Evolutionary conservation across 2,888 invertebrate genomes (phyloP), one percentile per base, ranked within the genome.

Genomic region (Drosophila nigricruria): DNA sequence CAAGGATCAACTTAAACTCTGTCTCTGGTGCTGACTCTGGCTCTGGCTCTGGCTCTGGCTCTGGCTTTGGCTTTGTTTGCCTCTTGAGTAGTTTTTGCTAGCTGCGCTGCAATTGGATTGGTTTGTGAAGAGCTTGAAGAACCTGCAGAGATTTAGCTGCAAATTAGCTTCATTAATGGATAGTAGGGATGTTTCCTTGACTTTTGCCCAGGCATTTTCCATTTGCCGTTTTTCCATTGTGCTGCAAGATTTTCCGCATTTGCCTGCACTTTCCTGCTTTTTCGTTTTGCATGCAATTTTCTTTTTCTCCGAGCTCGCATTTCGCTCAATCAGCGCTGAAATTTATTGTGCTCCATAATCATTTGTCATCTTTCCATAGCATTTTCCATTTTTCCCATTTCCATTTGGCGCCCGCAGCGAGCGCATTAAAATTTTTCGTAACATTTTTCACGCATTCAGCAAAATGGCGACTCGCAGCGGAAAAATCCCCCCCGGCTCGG

Each of bases 371-470:
- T 88, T 82, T 69, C 65, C 72, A 61, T 72, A 57, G 23, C 82
- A 81, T 73, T 71, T 70, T 62, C 53, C 69, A 54, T 69, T 69
- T 72, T 75, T 67, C 68, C 88, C 88, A 78, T 82, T 88, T 84
- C 69, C 87, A 77, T 83, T 87, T 73, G 73, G 70, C 64, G 86
- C 86, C 82, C 82, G 80, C 82, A 73, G 90, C 79, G 74, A 79
- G 75, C 69, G 76, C 86, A 86, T 86, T 86, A 82, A 90, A 86
- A 90, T 77, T 85, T 47, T 78, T 84, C 69, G 80, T 88, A 85
- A 86, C 84, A 88, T 86, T 86, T 83, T 88, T 88, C 83, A 86
- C 87, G 81, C 89, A 88, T 86, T 88, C 89, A 89, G 73, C 82
- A 77, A 70, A 82, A 76, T 73, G 70, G 70, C 70, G 67, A 77